Base-by-base conservation (phyloP, 1,140 invertebrate genomes). In the Caenorhabditis latens region DNA sequence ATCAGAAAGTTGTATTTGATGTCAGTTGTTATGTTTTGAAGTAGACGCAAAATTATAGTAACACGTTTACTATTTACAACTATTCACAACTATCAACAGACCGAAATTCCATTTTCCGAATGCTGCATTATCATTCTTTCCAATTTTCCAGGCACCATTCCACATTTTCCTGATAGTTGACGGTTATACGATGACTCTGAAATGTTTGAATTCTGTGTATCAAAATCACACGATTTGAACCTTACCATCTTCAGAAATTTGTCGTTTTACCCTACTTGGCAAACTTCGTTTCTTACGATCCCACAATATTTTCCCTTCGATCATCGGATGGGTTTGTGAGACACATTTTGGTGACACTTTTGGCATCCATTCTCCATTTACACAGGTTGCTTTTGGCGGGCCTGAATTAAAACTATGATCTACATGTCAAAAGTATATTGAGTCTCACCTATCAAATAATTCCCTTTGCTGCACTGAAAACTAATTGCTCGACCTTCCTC, bases 401-500 rank as follows among this genome's bases (percentile, higher is more conserved):
- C 97, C 97, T 89, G 48, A 57, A 88, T 7, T 4, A 13, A 2
- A 32, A 21, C 14, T 84, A 19, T 13, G 8, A 21, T 40, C 43
- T 14, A 21, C n/a, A n/a, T n/a, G n/a, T 32, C 9, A 14, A 32
- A 63, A 21, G 8, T 21, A 58, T 3, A 24, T 58, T 7, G 2
- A 19, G 19, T 58, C 24, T 32, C 87, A 89, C 96, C 95, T 24
- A 95, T 95, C 7, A 97, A 91, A 1, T 96, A 95, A 90, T 96
- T 97, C 0, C 96, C 96, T 91, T 96, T 96, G 87, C 97, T 95
- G 92, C 97, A 99, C 90, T 98, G 96, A 93, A 97, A 99, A 95
- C 97, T 96, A 46, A 99, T 98, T 92, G 98, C 96, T 89, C 97
- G 96, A 91, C 98, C 98, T 93, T 93, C 92, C 6, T 90, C 92